Conservation (phyloP, 2,113 vertebrate species). For the Corythoichthys haematopterus region DNA sequence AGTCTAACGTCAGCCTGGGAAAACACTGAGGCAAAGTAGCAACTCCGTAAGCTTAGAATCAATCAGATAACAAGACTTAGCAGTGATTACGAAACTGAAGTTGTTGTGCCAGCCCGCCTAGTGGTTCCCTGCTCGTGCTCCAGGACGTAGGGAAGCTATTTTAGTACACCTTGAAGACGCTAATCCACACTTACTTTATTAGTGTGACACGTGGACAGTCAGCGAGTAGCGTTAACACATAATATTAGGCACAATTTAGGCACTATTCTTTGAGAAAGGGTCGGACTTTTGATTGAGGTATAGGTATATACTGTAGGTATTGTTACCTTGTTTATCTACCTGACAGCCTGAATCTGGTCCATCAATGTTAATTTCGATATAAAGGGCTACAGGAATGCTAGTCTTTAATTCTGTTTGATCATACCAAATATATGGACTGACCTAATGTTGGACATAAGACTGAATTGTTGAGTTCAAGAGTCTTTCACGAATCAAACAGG, state of each 20-base stretch:
- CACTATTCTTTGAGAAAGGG: not conserved
- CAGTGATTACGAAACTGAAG: slow-evolving; percentile 38
- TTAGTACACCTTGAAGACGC: slow-evolving; percentile 33
- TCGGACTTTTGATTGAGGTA: not conserved
- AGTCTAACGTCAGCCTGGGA: slow-evolving; percentile 25
- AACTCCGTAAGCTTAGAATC: slow-evolving; percentile 24
- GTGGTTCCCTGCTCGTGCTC: slow-evolving; percentile 22
- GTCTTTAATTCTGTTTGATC: slow-evolving; percentile 35
- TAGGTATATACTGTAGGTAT: too few species aligned
- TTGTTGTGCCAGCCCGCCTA: slow-evolving; percentile 16
- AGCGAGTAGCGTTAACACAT: not conserved
- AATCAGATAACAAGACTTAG: slow-evolving; percentile 42
- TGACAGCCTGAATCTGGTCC: slow-evolving; percentile 1
- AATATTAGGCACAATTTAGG: not conserved
- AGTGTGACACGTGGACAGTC: not conserved
- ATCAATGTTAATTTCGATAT: slow-evolving; percentile 34
- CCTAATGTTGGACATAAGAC: not conserved
- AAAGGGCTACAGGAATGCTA: slow-evolving; percentile 33
- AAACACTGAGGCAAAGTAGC: slow-evolving; percentile 10
- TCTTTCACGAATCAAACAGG: slow-evolving; percentile 22
- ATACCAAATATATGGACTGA: slow-evolving; percentile 20
- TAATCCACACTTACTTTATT: slow-evolving; percentile 44
- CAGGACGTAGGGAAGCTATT: slow-evolving; percentile 41
- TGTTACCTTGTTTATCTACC: not conserved
- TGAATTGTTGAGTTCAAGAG: not conserved